Base-by-base conservation (phyloP, 1,140 invertebrate species). In the Idris sp. region DNA sequence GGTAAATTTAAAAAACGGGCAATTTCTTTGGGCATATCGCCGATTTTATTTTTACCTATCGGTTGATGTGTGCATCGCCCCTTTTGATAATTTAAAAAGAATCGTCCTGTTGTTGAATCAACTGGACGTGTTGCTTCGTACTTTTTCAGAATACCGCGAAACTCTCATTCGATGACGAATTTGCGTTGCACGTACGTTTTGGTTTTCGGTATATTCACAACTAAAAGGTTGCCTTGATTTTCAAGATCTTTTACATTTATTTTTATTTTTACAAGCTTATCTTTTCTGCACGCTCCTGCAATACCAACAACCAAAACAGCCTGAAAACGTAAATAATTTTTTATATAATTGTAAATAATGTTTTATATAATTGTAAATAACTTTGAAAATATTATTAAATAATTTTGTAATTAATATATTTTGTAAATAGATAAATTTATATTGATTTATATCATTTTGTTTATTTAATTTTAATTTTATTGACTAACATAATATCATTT, bases 1-100 rank as follows among this genome's bases (percentile, higher is more conserved):
- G 48, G 15, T 41, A 77, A 58, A 1, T 46, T 36, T 7, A 77
- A 22, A 58, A 43, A 77, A 0, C 5, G 10, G 25, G 71, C 65
- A 28, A 74, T 54, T 56, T 54, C 8, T 61, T 41, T 30, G 3
- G 46, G 74, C 13, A 68, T 67, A 14, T 14, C 30, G 1, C 35
- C 44, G 36, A 78, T 40, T 30, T 59, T 77, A 28, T 78, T 43
- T 22, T 49, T 58, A 1, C 78, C 74, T 7, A 74, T 68, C 4
- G 3, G 0, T 22, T 74, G 62, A 15, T 51, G 38, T 4, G 41
- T 49, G 26, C 59, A 76, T 36, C 56, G 67, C 2, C 67, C 68
- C 36, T 40, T 49, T 19, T 58, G 14, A 30, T 58, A 77, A 35
- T 58, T 68, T 16, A 68, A 35, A 19, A 68, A 68, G 11, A 65